Evolutionary conservation across 2,113 vertebrate genomes (phyloP).

Genomic region (Alaudala cheleensis): DNA sequence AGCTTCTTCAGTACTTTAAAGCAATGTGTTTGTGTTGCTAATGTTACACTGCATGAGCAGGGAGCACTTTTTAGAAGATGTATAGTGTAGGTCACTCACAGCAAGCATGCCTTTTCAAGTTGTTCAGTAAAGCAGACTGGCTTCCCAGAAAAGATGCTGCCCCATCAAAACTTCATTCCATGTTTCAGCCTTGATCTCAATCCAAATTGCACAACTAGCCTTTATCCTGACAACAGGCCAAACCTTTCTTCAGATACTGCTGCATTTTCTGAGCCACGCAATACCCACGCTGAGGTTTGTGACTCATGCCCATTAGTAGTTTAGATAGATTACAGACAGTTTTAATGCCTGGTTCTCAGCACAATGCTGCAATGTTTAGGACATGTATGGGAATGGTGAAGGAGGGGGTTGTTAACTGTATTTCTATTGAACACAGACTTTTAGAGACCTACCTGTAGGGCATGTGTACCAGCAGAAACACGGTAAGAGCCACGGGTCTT

Average conservation of each 20-base stretch:
- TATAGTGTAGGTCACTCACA: not conserved
- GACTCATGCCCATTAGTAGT: not conserved
- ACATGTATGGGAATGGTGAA: accelerated
- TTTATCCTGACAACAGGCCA: not conserved
- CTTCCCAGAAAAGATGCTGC: constrained; percentile 2
- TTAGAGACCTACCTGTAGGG: not conserved
- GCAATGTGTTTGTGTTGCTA: not conserved
- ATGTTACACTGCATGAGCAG: not conserved
- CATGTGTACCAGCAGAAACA: not conserved
- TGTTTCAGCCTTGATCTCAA: not conserved
- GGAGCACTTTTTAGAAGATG: not conserved
- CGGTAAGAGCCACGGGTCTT: not conserved
- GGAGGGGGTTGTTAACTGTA: not conserved
- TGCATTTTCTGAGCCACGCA: not conserved
- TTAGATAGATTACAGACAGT: not conserved
- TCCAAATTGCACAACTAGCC: not conserved
- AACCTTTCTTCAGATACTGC: not conserved
- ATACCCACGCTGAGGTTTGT: not conserved
- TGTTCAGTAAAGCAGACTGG: not conserved
- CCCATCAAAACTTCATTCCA: not conserved
- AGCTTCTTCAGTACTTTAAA: not conserved
- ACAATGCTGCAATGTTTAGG: not conserved
- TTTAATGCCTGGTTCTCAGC: not conserved
- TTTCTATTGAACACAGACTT: not conserved
- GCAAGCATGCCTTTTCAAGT: not conserved